Base-by-base conservation (phyloP, 2,113 vertebrate genomes). In the Labeo rohita region DNA sequence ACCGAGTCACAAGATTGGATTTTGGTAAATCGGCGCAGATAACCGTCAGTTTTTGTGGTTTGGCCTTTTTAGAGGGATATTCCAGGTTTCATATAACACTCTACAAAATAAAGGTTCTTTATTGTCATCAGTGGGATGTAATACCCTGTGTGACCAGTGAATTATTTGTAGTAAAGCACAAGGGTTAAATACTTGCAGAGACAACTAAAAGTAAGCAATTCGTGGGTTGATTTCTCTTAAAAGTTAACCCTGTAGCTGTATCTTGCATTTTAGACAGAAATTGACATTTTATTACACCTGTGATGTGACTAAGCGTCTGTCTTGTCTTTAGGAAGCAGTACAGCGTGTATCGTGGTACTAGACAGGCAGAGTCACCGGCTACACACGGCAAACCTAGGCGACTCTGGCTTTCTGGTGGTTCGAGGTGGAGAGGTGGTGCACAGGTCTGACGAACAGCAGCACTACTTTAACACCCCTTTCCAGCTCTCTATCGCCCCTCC, bases 401-500 rank as follows among this genome's bases (percentile, higher is more conserved):
- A 99, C 87, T 99, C 98, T 0, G 98, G 98, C 34, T 99, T 99
- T 85, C 91, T 99, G 90, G 98, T 99, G 2, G 98, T 99, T 74
- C 94, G 98, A 80, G 98, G 95, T 2, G 98, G 98, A 12, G 97
- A 99, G 88, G 98, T 99, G 15, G 97, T 99, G 0, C 98, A 99
- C 87, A 96, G 98, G 9, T 99, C 98, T 0, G 97, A 99, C 0
- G 98, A 99, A 87, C 98, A 99, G 87, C 98, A 99, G 91, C 98
- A 95, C 85, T 95, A 99, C 92, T 99, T 99, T 91, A 95, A 95
- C 90, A 95, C 98, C 83, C 98, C 98, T 3, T 99, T 99, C 95
- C 98, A 99, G 75, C 95, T 99, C 52, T 98, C 98, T 0, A 99
- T 99, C 5, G 97, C 97, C 5, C 98, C 98, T 0, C 98, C 98